These are phyloP conservation scores for Bembecia ichneumoniformis DNA, from an alignment of 2,888 invertebrate genomes.

Conservation along the genomic window DNA sequence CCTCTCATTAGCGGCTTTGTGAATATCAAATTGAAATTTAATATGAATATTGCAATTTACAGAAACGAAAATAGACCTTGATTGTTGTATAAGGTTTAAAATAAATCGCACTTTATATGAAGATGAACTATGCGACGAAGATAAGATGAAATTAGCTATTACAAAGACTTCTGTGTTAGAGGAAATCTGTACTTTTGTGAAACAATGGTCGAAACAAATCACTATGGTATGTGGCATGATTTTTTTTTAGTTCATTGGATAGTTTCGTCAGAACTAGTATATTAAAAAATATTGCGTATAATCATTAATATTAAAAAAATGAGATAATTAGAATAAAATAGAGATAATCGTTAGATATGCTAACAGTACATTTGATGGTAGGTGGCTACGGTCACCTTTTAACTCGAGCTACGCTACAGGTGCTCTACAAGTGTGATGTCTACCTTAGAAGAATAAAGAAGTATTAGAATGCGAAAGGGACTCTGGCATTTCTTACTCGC, in stretches of 20 bases:
- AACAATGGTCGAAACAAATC: slow-evolving; percentile 80
- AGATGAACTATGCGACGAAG: slow-evolving; percentile 69
- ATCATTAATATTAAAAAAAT: no score
- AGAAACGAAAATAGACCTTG: slow-evolving; percentile 78
- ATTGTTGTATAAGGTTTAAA: slow-evolving; percentile 74
- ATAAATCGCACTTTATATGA: slow-evolving; percentile 71
- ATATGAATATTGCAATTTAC: neutral
- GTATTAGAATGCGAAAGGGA: no score
- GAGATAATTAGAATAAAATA: no score
- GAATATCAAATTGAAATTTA: no score
- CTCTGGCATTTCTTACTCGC: no score
- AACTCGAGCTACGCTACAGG: no score
- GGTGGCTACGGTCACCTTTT: neutral
- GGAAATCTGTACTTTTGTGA: slow-evolving; percentile 75
- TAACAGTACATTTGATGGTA: neutral
- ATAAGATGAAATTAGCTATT: slow-evolving; percentile 72
- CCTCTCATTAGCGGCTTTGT: no score
- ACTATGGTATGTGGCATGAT: slow-evolving; percentile 68
- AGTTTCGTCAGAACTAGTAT: no score
- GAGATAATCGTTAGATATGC: no score
- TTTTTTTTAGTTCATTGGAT: neutral
- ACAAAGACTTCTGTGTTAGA: slow-evolving; percentile 73
- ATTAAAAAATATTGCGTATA: no score
- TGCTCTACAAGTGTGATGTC: no score
- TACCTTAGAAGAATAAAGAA: no score